These are phyloP conservation scores for Andrena trimmerana DNA, from an alignment of 2,888 invertebrate species.

Conservation along the genomic window DNA sequence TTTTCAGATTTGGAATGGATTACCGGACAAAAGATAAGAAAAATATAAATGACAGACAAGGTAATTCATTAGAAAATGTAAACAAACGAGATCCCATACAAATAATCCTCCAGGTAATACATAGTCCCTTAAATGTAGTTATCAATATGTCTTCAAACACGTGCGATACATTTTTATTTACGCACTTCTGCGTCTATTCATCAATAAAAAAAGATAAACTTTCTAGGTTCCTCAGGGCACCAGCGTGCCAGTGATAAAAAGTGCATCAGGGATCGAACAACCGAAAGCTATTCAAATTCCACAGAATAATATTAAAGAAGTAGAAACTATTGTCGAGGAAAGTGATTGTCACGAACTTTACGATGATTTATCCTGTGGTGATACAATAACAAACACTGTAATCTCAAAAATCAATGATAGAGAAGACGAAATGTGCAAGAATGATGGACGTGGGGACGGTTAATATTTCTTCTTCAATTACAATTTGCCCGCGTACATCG, in stretches of 20 bases:
- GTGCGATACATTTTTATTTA: not conserved
- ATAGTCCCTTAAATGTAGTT: not conserved
- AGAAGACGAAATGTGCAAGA: not conserved
- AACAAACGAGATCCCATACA: constrained; percentile 67
- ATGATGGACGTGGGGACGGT: constrained; percentile 25
- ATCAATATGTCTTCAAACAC: not conserved
- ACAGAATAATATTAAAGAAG: not conserved
- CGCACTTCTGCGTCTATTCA: not conserved
- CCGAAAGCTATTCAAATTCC: not conserved
- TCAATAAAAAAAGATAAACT: not conserved
- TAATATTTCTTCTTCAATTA: constrained; percentile 17
- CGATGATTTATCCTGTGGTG: constrained; percentile 32
- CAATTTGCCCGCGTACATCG: not conserved
- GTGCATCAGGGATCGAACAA: not conserved
- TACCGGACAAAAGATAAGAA: constrained; percentile 20
- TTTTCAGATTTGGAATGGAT: constrained; percentile 66
- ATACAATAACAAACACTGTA: constrained; percentile 3
- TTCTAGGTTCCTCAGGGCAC: constrained; percentile 12
- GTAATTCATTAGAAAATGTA: constrained; percentile 41
- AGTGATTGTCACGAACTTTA: not conserved
- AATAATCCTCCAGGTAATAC: constrained; percentile 69
- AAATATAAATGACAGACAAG: constrained; percentile 12
- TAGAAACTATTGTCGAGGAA: not conserved
- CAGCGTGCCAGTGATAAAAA: not conserved
- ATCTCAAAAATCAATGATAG: not conserved